Evolutionary conservation across 2,888 invertebrate genomes (phyloP), one percentile per base, ranked within the genome.

Genomic region (Scrobipalpa costella): DNA sequence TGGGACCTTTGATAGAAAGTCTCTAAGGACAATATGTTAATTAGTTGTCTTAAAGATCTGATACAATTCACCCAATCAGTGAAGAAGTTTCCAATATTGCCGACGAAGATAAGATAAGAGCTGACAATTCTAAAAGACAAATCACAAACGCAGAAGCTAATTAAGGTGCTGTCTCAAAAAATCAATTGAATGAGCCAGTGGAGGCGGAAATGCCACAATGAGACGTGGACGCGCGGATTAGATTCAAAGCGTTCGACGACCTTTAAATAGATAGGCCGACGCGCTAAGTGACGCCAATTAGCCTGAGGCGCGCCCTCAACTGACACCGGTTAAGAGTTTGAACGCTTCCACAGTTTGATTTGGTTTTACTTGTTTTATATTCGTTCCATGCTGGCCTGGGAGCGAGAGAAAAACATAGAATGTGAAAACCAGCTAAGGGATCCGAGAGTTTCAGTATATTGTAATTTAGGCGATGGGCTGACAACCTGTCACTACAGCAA

Each of bases 261-360:
- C 70, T 68, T 68, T 78, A 80, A 78, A 80, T 80, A 80, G 80
- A 79, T 78, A 78, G 72, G 72, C 72, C 73, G 72, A 77, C 78
- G 78, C 76, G 78, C 80, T 81, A 83, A 82, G 80, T 80, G 81
- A 79, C 73, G 74, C 76, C 79, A 78, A 77, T 81, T 81, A 79
- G 79, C 78, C 73, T 65, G 73, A 67, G 58, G 61, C 72, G 69
- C 68, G 73, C 75, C 74, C 74, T 75, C 70, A 66, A 67, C 61
- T 74, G 76, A 77, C 79, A 79, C 71, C 73, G 71, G 73, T 61
- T 61, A 61, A 58, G 49, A 49, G 50, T 61, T 61, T 36, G 50
- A 52, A 38, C 40, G 59, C 59, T 55, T 55, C 55, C 59, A 57
- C 57, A 44, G 59, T 61, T 61, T 49, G 61, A 50, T 52, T 61